phyloP scores from a whole-genome alignment of 2,888 invertebrate species.

The Ochlodes sylvanus region DNA sequence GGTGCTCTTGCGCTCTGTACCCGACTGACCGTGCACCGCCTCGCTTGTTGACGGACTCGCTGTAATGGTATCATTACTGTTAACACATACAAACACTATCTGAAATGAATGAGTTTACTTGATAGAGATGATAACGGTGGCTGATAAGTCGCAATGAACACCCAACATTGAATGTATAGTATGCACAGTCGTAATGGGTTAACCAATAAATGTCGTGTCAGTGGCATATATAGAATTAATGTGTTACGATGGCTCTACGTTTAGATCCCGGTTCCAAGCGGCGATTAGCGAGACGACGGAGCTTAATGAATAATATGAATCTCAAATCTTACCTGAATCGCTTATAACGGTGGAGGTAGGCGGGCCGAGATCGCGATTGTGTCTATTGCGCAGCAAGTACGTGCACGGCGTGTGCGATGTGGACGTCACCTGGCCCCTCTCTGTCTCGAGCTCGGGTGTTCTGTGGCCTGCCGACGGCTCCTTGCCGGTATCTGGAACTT shows the following conservation, averaged over 20 bases:
- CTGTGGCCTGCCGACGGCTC: conserved; percentile 54
- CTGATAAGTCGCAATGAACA: conserved; percentile 60
- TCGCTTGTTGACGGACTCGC: conserved; percentile 66
- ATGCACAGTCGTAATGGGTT: conserved; percentile 32
- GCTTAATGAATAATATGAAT: conserved; percentile 20
- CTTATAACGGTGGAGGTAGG: conserved; percentile 70
- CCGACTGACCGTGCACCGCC: conserved; percentile 53
- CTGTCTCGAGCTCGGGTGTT: conserved; percentile 61
- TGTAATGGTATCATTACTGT: conserved; percentile 60
- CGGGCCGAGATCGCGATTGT: conserved; percentile 65
- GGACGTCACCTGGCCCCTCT: conserved; percentile 58
- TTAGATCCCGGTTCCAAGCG: conserved; percentile 31
- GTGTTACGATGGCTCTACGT: conserved; percentile 30
- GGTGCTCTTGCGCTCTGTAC: conserved; percentile 60
- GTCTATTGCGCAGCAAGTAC: conserved; percentile 66
- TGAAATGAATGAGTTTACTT: conserved; percentile 67
- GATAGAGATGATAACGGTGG: conserved; percentile 68
- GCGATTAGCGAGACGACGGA: conserved; percentile 21
- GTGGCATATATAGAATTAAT: conserved; percentile 33
- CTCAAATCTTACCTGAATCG: conserved; percentile 66
- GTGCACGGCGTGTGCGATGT: conserved; percentile 55
- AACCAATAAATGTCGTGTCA: conserved; percentile 34
- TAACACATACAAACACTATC: conserved; percentile 58
- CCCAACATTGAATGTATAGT: conserved; percentile 40
- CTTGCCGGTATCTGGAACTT: conserved; percentile 60